A percentile compares a stretch with the other conserved stretches of the same genome.
Evolutionary conservation across 2,113 vertebrate genomes (phyloP).

Genomic region (Casuarius casuarius): DNA sequence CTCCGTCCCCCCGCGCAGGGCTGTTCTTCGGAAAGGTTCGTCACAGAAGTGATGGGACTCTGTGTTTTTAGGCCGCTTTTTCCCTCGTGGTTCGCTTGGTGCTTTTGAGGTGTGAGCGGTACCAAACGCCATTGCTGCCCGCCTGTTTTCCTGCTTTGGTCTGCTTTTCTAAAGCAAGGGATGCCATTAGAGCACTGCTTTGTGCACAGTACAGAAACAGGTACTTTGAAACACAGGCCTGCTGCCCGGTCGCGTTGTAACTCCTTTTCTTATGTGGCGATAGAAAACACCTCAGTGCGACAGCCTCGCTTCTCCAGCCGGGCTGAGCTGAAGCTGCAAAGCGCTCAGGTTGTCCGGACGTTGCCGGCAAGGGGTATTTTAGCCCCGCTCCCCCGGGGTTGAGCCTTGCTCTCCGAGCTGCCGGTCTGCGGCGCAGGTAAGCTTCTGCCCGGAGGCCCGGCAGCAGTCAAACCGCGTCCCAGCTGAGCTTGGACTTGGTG

Average conservation of each 20-base stretch:
- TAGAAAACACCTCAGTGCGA: fast-evolving
- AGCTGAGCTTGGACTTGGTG: neutral
- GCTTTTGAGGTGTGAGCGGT: fast-evolving
- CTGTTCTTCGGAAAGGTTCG: neutral
- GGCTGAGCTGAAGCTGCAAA: neutral
- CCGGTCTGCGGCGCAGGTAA: neutral
- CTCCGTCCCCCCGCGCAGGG: fast-evolving
- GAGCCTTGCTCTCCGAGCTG: neutral
- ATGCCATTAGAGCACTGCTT: fast-evolving
- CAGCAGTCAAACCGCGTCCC: neutral
- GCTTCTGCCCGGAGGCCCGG: neutral
- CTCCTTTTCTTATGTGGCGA: fast-evolving
- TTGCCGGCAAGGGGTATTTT: fast-evolving
- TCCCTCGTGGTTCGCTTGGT: neutral
- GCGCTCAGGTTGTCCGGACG: fast-evolving
- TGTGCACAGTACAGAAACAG: neutral
- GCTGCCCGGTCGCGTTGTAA: too few relatives aligned
- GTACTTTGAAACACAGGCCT: neutral
- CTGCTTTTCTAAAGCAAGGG: neutral
- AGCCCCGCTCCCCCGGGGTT: fast-evolving
- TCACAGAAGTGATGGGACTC: fast-evolving
- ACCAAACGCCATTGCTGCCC: fast-evolving
- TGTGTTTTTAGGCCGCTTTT: neutral
- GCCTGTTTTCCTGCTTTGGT: neutral
- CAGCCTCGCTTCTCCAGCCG: fast-evolving